phyloP scores from a whole-genome alignment of 2,888 invertebrate species.

The Tenthredo distinguenda region DNA sequence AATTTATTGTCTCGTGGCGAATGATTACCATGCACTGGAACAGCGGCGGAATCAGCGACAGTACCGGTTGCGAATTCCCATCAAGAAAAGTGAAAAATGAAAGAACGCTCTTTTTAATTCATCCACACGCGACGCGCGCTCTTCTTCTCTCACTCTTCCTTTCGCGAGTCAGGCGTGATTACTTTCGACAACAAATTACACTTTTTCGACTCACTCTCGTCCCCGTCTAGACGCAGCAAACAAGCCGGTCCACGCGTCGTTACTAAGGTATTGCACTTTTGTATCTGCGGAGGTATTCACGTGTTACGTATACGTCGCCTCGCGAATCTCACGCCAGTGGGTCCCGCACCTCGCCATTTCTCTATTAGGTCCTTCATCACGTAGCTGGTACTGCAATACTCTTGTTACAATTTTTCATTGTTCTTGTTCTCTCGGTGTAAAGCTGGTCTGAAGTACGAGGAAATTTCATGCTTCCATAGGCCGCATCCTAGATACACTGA shows the following conservation, averaged over 20 bases:
- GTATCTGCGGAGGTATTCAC: constrained; percentile 8
- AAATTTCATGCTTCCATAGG: background rate
- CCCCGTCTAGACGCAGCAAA: constrained; percentile 22
- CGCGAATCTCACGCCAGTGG: background rate
- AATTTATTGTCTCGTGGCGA: constrained; percentile 36
- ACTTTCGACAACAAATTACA: constrained; percentile 40
- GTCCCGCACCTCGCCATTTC: constrained; percentile 14
- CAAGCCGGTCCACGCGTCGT: background rate
- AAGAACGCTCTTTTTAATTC: constrained; percentile 46
- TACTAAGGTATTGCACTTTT: constrained; percentile 30
- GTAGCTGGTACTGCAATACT: background rate
- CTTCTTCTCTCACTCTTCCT: background rate
- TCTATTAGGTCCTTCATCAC: background rate
- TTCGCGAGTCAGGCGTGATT: constrained; percentile 36
- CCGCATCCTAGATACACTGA: background rate
- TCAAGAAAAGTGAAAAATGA: constrained; percentile 49
- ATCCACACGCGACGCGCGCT: background rate
- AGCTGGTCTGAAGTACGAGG: background rate
- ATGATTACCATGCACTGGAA: constrained; percentile 1
- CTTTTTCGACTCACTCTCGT: constrained; percentile 17
- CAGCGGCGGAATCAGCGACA: background rate
- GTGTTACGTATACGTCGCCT: background rate
- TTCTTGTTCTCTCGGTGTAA: background rate
- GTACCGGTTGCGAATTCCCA: constrained; percentile 16
- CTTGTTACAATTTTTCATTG: background rate